Conservation (phyloP, 2,888 invertebrate species). For the Eilema griseolum region DNA sequence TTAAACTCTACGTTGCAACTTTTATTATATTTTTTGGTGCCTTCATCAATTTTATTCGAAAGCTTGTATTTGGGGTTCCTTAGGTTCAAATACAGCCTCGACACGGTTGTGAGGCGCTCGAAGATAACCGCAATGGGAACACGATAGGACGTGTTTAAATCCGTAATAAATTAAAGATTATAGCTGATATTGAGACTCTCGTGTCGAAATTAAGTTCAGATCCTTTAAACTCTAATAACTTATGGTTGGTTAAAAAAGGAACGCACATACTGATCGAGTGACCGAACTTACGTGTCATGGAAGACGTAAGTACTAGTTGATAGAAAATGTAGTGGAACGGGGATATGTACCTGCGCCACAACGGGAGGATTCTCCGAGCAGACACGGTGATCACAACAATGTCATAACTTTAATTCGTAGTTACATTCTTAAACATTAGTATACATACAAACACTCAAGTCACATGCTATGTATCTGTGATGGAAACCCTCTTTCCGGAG, state of each 20-base stretch:
- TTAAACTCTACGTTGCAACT: slow-evolving; percentile 27
- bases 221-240: neutral
- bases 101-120: neutral
- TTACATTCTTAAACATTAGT: too few species aligned
- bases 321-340: too few species aligned
- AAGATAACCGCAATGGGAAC: slow-evolving; percentile 7
- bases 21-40: slow-evolving; percentile 42
- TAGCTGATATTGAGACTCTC: neutral
- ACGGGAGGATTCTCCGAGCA: too few species aligned
- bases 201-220: neutral
- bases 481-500: too few species aligned
- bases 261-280: neutral
- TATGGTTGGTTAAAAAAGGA: neutral
- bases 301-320: neutral
- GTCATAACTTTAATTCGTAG: too few species aligned
- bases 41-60: slow-evolving; percentile 52
- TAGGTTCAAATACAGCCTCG: slow-evolving; percentile 17
- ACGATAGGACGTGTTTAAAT: slow-evolving; percentile 6
- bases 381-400: too few species aligned
- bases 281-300: neutral
- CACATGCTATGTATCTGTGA: too few species aligned
- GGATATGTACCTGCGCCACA: too few species aligned
- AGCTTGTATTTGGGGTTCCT: slow-evolving; percentile 41
- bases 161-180: neutral
- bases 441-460: too few species aligned